A percentile compares a stretch with the other conserved stretches of the same genome.
These are phyloP conservation scores for Plagodis dolabraria DNA, from an alignment of 2,888 invertebrate genomes.

Conservation along the genomic window DNA sequence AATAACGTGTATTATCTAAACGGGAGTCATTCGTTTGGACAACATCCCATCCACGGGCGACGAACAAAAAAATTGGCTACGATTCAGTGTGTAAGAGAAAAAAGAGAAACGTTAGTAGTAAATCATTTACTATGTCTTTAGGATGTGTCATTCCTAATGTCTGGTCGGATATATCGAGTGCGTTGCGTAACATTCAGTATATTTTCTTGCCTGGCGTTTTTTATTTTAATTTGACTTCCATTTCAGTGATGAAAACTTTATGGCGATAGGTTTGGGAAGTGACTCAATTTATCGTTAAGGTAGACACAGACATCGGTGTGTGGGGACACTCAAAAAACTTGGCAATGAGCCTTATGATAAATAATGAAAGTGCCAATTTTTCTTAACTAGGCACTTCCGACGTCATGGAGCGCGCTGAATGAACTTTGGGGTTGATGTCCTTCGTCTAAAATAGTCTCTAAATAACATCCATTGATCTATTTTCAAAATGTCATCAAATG, in stretches of 20 bases:
- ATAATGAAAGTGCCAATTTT: slow-evolving; percentile 39
- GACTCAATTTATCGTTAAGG: slow-evolving; percentile 34
- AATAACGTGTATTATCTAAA: slow-evolving; percentile 81
- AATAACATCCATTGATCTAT: slow-evolving; percentile 8
- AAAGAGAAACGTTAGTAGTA: slow-evolving; percentile 54
- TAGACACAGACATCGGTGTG: slow-evolving; percentile 20
- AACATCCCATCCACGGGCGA: slow-evolving; percentile 57
- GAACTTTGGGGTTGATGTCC: slow-evolving; percentile 31
- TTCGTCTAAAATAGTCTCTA: slow-evolving; percentile 13
- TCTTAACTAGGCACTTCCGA: slow-evolving; percentile 32
- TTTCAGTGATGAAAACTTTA: slow-evolving; percentile 50
- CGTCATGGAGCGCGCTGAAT: slow-evolving; percentile 20
- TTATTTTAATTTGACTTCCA: slow-evolving; percentile 44
- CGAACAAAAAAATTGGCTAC: slow-evolving; percentile 67
- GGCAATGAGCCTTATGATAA: slow-evolving; percentile 35
- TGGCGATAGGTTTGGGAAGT: slow-evolving; percentile 32
- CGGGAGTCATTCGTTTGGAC: slow-evolving; percentile 65
- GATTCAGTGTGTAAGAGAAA: slow-evolving; percentile 62
- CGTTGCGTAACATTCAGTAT: slow-evolving; percentile 53
- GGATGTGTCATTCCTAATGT: slow-evolving; percentile 56
- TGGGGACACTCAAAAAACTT: slow-evolving; percentile 32
- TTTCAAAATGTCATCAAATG: slow-evolving; percentile 11
- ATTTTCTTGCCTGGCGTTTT: slow-evolving; percentile 46
- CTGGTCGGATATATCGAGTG: slow-evolving; percentile 50
- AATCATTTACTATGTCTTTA: slow-evolving; percentile 68